Base-by-base conservation (phyloP, 1,140 invertebrate species). In the Neodiprion virginianus region DNA sequence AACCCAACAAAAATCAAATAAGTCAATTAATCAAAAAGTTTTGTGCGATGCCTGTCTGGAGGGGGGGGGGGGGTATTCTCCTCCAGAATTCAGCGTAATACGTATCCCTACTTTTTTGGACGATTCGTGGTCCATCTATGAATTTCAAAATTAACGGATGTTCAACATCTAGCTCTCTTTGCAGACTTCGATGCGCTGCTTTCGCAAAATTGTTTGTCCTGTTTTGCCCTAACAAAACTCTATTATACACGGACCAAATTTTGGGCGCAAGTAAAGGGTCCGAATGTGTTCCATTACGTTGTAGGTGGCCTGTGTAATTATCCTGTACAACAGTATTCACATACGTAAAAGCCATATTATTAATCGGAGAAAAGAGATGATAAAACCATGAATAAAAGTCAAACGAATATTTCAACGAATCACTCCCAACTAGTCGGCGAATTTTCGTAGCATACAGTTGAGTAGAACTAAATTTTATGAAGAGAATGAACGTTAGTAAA, bases 141-240 rank as follows among this genome's bases (percentile, higher is more conserved):
- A 75, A 75, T 72, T 75, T 75, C 8, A 69, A 75, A n/a, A 75
- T 66, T 9, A 69, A 75, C 71, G 74, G 69, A 71, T 75, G 74
- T 8, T 61, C 47, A 11, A 75, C 74, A 48, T 75, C 74, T 12
- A 71, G 69, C 21, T 75, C 68, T 28, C 17, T 8, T 21, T 75
- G 74, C 17, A 75, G 40, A 9, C 21, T 47, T 48, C 74, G 68
- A 66, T 75, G 74, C 21, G 74, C 68, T n/a, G 69, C 74, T 66
- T 71, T 69, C 11, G 74, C 74, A 47, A 65, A 71, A 71, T 75
- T 75, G 40, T 75, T 75, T 1, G 74, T 75, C 11, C 74, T 40
- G 40, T 75, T 71, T 71, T 47, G 8, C 1, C 69, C 69, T 0
- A 68, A 69, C 49, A 75, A 71, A n/a, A 71, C 69, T 10, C 74